These are phyloP conservation scores for Spheniscus humboldti DNA, from an alignment of 2,797 vertebrate genomes.

Conservation along the genomic window DNA sequence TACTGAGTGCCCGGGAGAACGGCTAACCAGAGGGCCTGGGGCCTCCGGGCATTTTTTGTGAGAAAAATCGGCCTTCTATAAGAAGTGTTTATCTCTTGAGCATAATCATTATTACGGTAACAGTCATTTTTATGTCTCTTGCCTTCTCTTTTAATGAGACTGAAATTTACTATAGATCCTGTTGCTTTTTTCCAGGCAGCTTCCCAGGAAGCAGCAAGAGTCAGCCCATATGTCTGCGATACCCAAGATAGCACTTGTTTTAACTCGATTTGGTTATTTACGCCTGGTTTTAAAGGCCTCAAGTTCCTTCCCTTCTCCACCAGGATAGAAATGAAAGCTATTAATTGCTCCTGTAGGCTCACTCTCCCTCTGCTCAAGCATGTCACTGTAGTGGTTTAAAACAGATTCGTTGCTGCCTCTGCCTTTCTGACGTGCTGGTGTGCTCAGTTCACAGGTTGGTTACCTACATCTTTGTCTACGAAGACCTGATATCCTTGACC, in stretches of 20 bases:
- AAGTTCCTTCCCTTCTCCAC: background rate
- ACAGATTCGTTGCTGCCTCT: background rate
- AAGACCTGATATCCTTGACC: constrained; percentile 21
- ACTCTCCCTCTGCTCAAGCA: background rate
- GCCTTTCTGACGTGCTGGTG: background rate
- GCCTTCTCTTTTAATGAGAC: background rate
- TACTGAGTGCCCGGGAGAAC: background rate
- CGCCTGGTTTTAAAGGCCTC: background rate
- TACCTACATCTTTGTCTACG: constrained; percentile 26
- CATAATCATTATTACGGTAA: background rate
- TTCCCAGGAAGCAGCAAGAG: background rate
- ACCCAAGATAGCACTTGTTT: background rate
- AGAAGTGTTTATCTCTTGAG: background rate
- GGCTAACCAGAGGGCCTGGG: background rate
- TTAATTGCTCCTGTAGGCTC: background rate
- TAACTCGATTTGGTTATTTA: background rate
- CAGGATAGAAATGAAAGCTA: background rate
- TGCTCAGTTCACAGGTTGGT: constrained; percentile 54
- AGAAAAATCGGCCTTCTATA: background rate
- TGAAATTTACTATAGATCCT: background rate
- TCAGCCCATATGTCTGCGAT: background rate
- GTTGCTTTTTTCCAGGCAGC: background rate
- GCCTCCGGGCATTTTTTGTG: background rate
- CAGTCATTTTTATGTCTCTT: background rate
- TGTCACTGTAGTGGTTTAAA: background rate